Evolutionary conservation across 2,888 invertebrate species (phyloP).

Genomic region (Eutolmus rufibarbis): DNA sequence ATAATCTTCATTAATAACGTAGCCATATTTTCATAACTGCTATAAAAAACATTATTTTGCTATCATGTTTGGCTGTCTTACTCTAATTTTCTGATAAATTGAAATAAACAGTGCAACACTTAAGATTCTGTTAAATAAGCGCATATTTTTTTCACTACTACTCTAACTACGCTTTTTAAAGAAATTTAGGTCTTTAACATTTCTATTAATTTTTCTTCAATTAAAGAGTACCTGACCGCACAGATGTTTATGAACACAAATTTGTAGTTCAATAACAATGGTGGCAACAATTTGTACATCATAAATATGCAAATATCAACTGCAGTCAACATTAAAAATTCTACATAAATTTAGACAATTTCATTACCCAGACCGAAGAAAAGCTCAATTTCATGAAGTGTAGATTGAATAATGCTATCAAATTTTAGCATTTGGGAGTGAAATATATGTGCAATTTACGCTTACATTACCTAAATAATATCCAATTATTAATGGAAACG

Average conservation of each 20-base stretch:
- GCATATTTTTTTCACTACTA: too few species aligned
- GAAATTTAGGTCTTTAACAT: background rate
- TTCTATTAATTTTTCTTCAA: background rate
- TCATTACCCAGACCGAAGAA: background rate
- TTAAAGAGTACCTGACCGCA: background rate
- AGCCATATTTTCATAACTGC: too few species aligned
- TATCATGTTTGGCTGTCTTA: too few species aligned
- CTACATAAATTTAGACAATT: background rate
- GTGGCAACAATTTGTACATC: background rate
- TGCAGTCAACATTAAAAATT: background rate
- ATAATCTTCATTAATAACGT: too few species aligned
- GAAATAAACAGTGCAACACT: too few species aligned
- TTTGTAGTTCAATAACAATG: background rate
- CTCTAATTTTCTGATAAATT: too few species aligned
- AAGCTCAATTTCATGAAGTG: background rate
- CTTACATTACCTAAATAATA: background rate
- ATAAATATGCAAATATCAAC: background rate
- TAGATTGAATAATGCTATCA: background rate
- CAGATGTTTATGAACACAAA: background rate
- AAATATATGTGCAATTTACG: background rate
- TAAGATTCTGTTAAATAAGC: too few species aligned
- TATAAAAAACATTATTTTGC: too few species aligned
- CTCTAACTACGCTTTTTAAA: background rate
- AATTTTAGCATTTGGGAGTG: background rate
- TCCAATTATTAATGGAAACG: background rate